Evolutionary conservation across 2,888 invertebrate genomes (phyloP).

Genomic region (Hypercompe scribonia): DNA sequence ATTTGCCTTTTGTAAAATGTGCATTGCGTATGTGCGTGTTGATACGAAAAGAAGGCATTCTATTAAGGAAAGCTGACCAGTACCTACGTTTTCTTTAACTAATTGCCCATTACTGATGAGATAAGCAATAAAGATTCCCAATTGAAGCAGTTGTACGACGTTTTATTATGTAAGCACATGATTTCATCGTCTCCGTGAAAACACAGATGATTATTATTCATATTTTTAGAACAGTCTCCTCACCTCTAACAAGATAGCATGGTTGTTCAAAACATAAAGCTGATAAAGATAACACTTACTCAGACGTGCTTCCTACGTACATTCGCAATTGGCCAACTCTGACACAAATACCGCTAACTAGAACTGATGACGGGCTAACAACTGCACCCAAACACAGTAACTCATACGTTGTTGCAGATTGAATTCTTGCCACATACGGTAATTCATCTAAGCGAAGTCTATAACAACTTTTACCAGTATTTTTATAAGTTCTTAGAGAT

Average conservation of each 20-base stretch:
- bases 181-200: background rate
- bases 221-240: no score
- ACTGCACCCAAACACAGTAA: slow-evolving; percentile 77
- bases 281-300: slow-evolving; percentile 58
- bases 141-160: background rate
- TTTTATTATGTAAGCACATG: background rate
- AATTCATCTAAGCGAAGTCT: slow-evolving; percentile 67
- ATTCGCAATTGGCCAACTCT: slow-evolving; percentile 71
- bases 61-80: background rate
- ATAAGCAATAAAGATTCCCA: no score
- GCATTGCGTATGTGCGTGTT: background rate
- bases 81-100: background rate
- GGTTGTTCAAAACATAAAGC: background rate
- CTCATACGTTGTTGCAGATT: slow-evolving; percentile 66
- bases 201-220: background rate
- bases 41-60: background rate
- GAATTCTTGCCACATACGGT: slow-evolving; percentile 71
- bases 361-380: slow-evolving; percentile 63
- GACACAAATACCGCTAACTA: slow-evolving; percentile 71
- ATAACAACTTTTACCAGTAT: slow-evolving; percentile 64
- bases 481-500: slow-evolving; percentile 27
- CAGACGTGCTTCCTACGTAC: slow-evolving; percentile 62
- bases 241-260: background rate
- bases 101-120: background rate
- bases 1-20: no score